phyloP scores from a whole-genome alignment of 2,113 vertebrate genomes.

The Lucifuga dentata region DNA sequence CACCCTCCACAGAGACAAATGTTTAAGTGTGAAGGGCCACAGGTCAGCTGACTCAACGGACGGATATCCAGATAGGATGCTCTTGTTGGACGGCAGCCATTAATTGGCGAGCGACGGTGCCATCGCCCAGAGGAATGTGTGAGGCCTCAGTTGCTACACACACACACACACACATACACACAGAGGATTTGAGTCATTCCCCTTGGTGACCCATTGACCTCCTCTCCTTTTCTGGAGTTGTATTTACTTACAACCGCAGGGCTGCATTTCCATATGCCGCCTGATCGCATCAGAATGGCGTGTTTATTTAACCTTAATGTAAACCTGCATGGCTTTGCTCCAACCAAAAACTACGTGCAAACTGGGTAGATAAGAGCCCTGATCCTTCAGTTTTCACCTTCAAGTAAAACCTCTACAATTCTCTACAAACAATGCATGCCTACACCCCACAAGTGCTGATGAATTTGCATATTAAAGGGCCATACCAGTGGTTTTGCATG shows the following conservation, averaged over 20 bases:
- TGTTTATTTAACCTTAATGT: slow-evolving; percentile 62
- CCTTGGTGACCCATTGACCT: slow-evolving; percentile 50
- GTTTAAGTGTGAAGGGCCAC: slow-evolving; percentile 22
- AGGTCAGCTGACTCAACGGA: slow-evolving; percentile 38
- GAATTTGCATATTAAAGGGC: no score
- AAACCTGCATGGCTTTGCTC: slow-evolving; percentile 13
- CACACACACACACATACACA: no score
- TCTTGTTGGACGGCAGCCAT: slow-evolving; percentile 53
- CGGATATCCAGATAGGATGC: slow-evolving; percentile 37
- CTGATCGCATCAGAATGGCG: slow-evolving; percentile 20
- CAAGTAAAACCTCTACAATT: no score
- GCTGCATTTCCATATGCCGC: slow-evolving; percentile 1
- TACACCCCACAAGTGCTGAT: no score
- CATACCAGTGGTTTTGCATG: no score
- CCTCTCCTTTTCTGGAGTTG: slow-evolving; percentile 17
- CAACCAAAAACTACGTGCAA: not conserved
- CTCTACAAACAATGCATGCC: no score
- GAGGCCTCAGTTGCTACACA: slow-evolving; percentile 49
- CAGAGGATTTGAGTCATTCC: slow-evolving; percentile 54
- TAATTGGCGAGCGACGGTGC: slow-evolving; percentile 62
- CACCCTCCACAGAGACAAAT: slow-evolving; percentile 14
- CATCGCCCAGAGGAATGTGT: slow-evolving; percentile 62
- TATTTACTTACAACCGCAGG: slow-evolving; percentile 26
- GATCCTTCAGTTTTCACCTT: not conserved
- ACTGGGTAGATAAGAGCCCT: not conserved